Evolutionary conservation across 2,888 invertebrate genomes (phyloP).

Genomic region (Oegoconia quadripuncta): DNA sequence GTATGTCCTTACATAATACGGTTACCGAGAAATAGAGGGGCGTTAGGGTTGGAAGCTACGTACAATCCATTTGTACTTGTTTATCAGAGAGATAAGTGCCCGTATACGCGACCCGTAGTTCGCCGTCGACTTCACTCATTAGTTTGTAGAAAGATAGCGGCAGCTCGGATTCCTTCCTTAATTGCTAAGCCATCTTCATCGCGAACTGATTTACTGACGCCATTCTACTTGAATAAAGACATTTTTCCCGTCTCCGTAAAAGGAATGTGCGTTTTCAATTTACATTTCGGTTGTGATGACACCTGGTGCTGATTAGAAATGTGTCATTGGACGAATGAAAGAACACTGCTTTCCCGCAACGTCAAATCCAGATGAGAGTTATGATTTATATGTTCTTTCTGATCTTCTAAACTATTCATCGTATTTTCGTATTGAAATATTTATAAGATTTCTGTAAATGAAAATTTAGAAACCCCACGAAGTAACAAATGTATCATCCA

Average conservation of each 20-base stretch:
- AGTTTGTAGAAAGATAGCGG: slow-evolving; percentile 59
- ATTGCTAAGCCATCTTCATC: slow-evolving; percentile 59
- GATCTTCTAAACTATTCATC: too few relatives aligned
- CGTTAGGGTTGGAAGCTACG: slow-evolving; percentile 56
- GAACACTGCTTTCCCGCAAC: too few relatives aligned
- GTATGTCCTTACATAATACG: slow-evolving; percentile 57
- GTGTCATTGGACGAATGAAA: too few relatives aligned
- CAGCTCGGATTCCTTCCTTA: slow-evolving; percentile 55
- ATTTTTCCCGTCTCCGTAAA: slow-evolving; percentile 2
- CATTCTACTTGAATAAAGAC: slow-evolving; percentile 28
- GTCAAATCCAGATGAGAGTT: too few relatives aligned
- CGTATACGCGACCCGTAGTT: slow-evolving; percentile 47
- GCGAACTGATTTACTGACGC: slow-evolving; percentile 48
- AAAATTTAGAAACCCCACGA: too few relatives aligned
- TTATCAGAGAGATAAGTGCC: slow-evolving; percentile 69
- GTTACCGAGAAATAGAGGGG: slow-evolving; percentile 58
- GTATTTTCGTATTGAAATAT: too few relatives aligned
- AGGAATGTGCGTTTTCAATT: neutral
- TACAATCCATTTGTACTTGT: slow-evolving; percentile 72
- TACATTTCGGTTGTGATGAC: slow-evolving; percentile 2
- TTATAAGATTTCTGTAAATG: too few relatives aligned
- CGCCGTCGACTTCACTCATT: slow-evolving; percentile 60
- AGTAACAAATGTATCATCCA: too few relatives aligned
- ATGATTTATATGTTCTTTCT: too few relatives aligned
- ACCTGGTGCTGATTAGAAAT: too few relatives aligned